Evolutionary conservation across 2,888 invertebrate species (phyloP).

Genomic region (Baccha elongata): DNA sequence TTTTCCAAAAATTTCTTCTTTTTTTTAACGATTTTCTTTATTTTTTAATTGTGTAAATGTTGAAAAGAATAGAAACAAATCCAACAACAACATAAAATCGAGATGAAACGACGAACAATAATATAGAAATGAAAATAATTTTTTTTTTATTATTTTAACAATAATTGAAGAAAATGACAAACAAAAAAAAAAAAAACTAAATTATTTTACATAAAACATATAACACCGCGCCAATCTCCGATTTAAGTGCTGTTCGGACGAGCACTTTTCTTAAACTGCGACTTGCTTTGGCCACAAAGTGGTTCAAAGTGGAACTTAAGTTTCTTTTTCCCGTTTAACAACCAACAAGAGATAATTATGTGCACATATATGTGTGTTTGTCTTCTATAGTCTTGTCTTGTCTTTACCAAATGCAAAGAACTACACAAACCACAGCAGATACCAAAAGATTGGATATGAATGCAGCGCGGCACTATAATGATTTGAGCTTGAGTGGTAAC

Average conservation of each 20-base stretch:
- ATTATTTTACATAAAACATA: slow-evolving; percentile 34
- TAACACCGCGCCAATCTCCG: slow-evolving; percentile 74
- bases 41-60: not conserved
- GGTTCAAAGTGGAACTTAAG: slow-evolving; percentile 76
- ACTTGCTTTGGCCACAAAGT: slow-evolving; percentile 74
- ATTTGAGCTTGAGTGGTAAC: slow-evolving; percentile 29
- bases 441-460: slow-evolving; percentile 43
- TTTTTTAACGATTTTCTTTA: not conserved
- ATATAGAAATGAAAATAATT: slow-evolving; percentile 11
- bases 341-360: not conserved
- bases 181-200: slow-evolving; percentile 24
- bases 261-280: slow-evolving; percentile 80
- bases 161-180: slow-evolving; percentile 21
- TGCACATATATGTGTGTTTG: slow-evolving; percentile 27
- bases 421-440: slow-evolving; percentile 25
- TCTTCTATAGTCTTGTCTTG: slow-evolving; percentile 39
- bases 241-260: slow-evolving; percentile 78
- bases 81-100: slow-evolving; percentile 44
- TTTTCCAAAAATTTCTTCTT: slow-evolving; percentile 27
- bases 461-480: slow-evolving; percentile 36
- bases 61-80: slow-evolving; percentile 35
- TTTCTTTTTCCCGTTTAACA: slow-evolving; percentile 67
- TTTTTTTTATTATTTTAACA: slow-evolving; percentile 2
- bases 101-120: slow-evolving; percentile 60
- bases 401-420: slow-evolving; percentile 58